Evolutionary conservation across 1,140 invertebrate genomes (phyloP).

Genomic region (Harlomillsia oculata): DNA sequence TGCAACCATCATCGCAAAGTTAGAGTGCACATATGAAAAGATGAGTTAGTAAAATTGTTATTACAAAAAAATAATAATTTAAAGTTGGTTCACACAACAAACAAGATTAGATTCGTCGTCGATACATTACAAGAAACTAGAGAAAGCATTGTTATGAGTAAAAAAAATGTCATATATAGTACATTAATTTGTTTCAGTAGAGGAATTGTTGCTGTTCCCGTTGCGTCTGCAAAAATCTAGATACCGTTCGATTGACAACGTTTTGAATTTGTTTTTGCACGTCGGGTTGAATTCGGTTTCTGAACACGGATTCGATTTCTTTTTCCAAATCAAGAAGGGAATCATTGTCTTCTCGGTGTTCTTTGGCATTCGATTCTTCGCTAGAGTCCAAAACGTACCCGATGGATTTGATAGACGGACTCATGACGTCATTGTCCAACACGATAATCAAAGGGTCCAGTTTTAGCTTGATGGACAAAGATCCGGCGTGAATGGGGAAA

Average conservation of each 20-base stretch:
- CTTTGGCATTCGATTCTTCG: slow-evolving; percentile 13
- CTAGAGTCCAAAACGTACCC: background rate
- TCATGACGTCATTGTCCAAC: slow-evolving; percentile 20
- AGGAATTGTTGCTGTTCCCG: too few relatives aligned
- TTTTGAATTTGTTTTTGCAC: slow-evolving; percentile 30
- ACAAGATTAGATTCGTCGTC: too few relatives aligned
- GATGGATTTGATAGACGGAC: background rate
- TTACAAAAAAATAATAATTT: too few relatives aligned
- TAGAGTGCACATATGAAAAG: too few relatives aligned
- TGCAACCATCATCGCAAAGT: too few relatives aligned
- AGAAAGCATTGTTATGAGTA: too few relatives aligned
- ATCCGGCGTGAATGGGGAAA: slow-evolving; percentile 29
- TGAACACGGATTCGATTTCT: slow-evolving; percentile 29
- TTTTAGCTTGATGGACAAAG: slow-evolving; percentile 24
- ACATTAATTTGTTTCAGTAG: too few relatives aligned
- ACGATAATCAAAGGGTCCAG: slow-evolving; percentile 26
- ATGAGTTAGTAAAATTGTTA: too few relatives aligned
- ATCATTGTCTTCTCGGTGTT: slow-evolving; percentile 26
- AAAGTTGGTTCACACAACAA: too few relatives aligned
- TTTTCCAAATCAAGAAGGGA: slow-evolving; percentile 23
- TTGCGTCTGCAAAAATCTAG: slow-evolving; percentile 25
- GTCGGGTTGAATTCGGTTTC: slow-evolving; percentile 27
- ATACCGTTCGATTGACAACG: slow-evolving; percentile 6
- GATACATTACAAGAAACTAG: too few relatives aligned
- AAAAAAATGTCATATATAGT: too few relatives aligned